Evolutionary conservation across 2,888 invertebrate genomes (phyloP).

Genomic region (Euplagia quadripunctaria): DNA sequence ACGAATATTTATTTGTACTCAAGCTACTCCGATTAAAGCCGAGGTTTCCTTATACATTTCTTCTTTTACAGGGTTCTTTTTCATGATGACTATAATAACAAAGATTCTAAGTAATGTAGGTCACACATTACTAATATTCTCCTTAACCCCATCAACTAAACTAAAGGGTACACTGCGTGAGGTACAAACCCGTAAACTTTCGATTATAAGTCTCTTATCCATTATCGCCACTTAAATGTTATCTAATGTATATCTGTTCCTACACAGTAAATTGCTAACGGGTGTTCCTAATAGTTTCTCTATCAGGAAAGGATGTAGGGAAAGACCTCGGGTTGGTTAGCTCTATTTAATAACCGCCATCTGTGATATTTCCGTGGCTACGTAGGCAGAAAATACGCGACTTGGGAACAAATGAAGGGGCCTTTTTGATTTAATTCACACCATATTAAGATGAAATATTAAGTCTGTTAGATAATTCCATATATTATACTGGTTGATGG

Average conservation of each 20-base stretch:
- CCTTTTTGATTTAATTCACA: neutral
- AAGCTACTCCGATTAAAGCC: no score
- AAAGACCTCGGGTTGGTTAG: neutral
- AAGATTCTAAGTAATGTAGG: no score
- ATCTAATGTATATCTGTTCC: neutral
- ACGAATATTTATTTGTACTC: no score
- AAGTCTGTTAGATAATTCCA: no score
- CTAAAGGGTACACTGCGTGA: neutral
- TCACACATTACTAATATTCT: no score
- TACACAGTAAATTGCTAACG: neutral
- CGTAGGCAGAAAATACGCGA: neutral
- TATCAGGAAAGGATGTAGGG: conserved; percentile 3
- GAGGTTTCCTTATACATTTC: no score
- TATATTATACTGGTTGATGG: no score
- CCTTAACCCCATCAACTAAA: no score
- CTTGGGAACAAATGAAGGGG: neutral
- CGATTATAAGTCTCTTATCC: neutral
- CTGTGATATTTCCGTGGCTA: neutral
- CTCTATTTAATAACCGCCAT: conserved; percentile 2
- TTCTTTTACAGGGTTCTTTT: no score
- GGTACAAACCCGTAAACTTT: neutral
- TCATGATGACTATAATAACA: no score
- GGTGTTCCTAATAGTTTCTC: neutral
- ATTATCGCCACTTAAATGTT: neutral
- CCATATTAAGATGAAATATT: neutral